Evolutionary conservation across 2,888 invertebrate genomes (phyloP), one percentile per base, ranked within the genome.

Genomic region (Steinernema hermaphroditum): DNA sequence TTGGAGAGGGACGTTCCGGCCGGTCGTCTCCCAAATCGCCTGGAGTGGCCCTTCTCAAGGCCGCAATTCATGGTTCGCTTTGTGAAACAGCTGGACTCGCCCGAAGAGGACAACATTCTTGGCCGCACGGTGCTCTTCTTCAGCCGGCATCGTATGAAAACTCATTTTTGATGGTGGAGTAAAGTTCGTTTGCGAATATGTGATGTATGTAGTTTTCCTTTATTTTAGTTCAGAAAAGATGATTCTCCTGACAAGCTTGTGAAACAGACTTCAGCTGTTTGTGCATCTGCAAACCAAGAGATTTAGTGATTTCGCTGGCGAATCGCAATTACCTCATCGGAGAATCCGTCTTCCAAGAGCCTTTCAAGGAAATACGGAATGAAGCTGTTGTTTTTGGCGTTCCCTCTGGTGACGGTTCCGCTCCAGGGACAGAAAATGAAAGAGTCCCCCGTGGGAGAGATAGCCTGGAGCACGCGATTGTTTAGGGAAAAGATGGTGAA

Each of bases 1-100:
- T 27, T 74, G 68, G 74, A 74, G 71, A 74, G 41, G 69, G 71
- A 74, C 44, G 74, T 74, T 12, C 71, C 74, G 12, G 29, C 68
- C 29, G 74, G 74, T 2, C 68, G 74, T 12, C 46, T 74, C 8
- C 74, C 74, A 29, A 74, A 74, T 32, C 68, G 54, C 12, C 71
- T 74, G 68, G 74, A 74, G 41, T 74, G 74, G 74, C 71, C 71
- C 1, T 50, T 74, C 16, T 46, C 71, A 0, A 19, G 74, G 46
- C 74, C 74, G 62, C 70, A 22, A n/a, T 32, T 70, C 19, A 70
- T 69, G 22, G 69, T 69, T 69, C 44, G 27, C 22, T 43, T 43
- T 69, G 69, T 69, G 44, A 69, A 41, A 29, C 69, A 46, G 69
- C 29, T 44, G 43, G 43, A 43, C 19, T 6, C 46, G 29, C 44